These are phyloP conservation scores for Tyrophagus putrescentiae DNA, from an alignment of 1,140 invertebrate species.

Conservation along the genomic window DNA sequence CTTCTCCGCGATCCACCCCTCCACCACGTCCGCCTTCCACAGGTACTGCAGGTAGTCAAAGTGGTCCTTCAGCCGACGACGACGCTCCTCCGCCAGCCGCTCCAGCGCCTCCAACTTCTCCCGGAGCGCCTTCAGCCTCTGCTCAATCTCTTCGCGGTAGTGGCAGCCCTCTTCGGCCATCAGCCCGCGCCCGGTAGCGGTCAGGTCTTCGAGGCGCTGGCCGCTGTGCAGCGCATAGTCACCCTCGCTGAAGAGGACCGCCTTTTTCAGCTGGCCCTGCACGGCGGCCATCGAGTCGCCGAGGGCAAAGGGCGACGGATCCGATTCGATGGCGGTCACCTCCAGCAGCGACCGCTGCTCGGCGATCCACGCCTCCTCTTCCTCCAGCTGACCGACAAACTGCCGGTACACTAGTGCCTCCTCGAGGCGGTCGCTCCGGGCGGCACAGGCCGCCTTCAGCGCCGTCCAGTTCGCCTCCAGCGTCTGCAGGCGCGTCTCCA, in stretches of 20 bases:
- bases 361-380: slow-evolving; percentile 94
- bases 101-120: slow-evolving; percentile 75
- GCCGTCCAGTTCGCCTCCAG: slow-evolving; percentile 35
- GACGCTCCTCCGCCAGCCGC: slow-evolving; percentile 61
- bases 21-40: slow-evolving; percentile 99
- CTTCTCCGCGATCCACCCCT: slow-evolving; percentile 98
- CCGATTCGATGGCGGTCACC: slow-evolving; percentile 84
- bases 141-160: slow-evolving; percentile 70
- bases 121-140: slow-evolving; percentile 65
- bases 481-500: slow-evolving; percentile 48
- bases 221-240: slow-evolving; percentile 88
- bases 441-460: slow-evolving; percentile 52
- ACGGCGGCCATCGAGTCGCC: slow-evolving; percentile 98
- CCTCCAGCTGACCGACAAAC: slow-evolving; percentile 93
- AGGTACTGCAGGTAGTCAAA: slow-evolving; percentile 93
- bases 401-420: slow-evolving; percentile 90
- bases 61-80: slow-evolving; percentile 80
- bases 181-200: slow-evolving; percentile 60
- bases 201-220: slow-evolving; percentile 78
- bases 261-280: slow-evolving; percentile 92
- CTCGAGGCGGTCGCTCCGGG: slow-evolving; percentile 75
- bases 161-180: slow-evolving; percentile 75
- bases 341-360: slow-evolving; percentile 94
- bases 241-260: slow-evolving; percentile 95
- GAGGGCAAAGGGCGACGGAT: too few relatives aligned